phyloP scores from a whole-genome alignment of 2,888 invertebrate genomes.

The Bombyx huttoni region DNA sequence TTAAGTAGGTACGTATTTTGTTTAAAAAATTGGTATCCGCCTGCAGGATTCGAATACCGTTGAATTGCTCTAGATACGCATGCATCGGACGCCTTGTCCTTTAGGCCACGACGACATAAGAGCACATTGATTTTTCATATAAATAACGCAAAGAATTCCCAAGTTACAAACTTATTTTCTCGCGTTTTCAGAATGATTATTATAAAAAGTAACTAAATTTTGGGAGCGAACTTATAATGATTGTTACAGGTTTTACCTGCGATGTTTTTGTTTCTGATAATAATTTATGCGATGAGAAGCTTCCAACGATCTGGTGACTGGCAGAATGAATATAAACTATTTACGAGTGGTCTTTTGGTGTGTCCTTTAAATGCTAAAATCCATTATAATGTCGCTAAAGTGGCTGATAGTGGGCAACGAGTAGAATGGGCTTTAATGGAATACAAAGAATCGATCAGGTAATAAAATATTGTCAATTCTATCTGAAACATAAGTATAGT shows the following conservation, averaged over 20 bases:
- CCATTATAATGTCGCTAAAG: slow-evolving; percentile 93
- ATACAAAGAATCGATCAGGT: slow-evolving; percentile 85
- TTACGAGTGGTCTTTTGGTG: slow-evolving; percentile 84
- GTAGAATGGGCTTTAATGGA: slow-evolving; percentile 79
- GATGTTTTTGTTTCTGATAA: slow-evolving; percentile 22
- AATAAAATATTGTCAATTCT: slow-evolving; percentile 6
- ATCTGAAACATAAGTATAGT: neutral
- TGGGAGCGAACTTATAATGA: neutral
- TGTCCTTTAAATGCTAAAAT: slow-evolving; percentile 97
- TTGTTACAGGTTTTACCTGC: slow-evolving; percentile 6
- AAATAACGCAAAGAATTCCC: no score
- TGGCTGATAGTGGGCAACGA: slow-evolving; percentile 82
- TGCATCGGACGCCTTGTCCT: no score
- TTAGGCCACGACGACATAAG: no score
- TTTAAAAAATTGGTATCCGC: no score
- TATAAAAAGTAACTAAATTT: no score
- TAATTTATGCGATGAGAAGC: slow-evolving; percentile 47
- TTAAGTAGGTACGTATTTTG: no score
- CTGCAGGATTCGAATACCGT: no score
- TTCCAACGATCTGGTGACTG: slow-evolving; percentile 82
- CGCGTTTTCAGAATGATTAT: no score
- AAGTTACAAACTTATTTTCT: no score
- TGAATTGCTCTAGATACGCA: no score
- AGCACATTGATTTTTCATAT: no score
- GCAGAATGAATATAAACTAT: slow-evolving; percentile 84